These are phyloP conservation scores for Drosophila affinis DNA, from an alignment of 2,888 invertebrate genomes.

Conservation along the genomic window DNA sequence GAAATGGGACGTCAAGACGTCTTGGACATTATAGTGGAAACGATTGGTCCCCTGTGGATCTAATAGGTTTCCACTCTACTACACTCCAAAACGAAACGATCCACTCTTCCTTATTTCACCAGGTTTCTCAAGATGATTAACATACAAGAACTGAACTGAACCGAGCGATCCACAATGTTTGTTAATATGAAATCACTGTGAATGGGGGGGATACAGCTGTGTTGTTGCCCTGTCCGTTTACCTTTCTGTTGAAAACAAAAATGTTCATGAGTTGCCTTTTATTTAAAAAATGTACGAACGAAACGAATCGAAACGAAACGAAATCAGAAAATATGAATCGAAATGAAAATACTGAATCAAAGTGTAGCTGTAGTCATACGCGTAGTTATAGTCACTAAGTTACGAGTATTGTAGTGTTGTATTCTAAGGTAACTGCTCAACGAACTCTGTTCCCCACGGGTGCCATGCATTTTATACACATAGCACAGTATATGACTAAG, in stretches of 20 bases:
- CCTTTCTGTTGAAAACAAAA: constrained; percentile 50
- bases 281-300: constrained; percentile 72
- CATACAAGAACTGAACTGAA: constrained; percentile 37
- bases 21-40: constrained; percentile 81
- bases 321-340: constrained; percentile 41
- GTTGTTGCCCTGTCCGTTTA: background rate
- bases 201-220: constrained; percentile 4
- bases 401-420: constrained; percentile 40
- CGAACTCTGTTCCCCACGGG: constrained; percentile 78
- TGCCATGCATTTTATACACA: constrained; percentile 69
- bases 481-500: constrained; percentile 33
- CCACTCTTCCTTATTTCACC: background rate
- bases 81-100: background rate
- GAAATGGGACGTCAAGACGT: constrained; percentile 83
- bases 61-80: constrained; percentile 46
- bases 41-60: constrained; percentile 82
- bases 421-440: constrained; percentile 66
- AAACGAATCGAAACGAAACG: constrained; percentile 33
- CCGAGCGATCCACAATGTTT: constrained; percentile 25
- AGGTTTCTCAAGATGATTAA: constrained; percentile 18
- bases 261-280: constrained; percentile 81
- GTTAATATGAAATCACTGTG: constrained; percentile 24
- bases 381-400: constrained; percentile 12
- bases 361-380: constrained; percentile 66
- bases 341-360: constrained; percentile 61